These are phyloP conservation scores for Pangasianodon gigas DNA, from an alignment of 2,113 vertebrate species.

Conservation along the genomic window DNA sequence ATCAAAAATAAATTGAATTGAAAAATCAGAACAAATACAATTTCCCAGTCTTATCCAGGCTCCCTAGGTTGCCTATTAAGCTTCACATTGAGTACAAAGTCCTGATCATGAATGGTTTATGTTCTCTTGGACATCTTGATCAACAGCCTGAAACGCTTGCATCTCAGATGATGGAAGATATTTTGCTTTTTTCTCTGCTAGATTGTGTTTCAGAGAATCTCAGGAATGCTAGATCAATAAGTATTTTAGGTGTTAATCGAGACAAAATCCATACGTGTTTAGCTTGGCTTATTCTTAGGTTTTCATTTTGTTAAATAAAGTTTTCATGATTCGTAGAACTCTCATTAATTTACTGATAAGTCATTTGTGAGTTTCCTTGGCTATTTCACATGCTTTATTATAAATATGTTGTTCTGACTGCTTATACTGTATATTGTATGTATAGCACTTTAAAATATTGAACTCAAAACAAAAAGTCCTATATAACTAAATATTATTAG, in stretches of 20 bases:
- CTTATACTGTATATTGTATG: too few species aligned
- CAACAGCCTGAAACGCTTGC: neutral
- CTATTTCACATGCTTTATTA: too few species aligned
- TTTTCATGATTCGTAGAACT: too few species aligned
- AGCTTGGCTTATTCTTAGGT: too few species aligned
- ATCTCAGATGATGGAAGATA: neutral
- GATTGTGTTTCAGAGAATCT: neutral
- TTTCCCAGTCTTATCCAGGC: neutral
- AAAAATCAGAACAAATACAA: neutral
- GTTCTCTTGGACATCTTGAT: neutral
- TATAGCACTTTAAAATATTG: too few species aligned
- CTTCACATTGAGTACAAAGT: neutral
- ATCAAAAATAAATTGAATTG: neutral
- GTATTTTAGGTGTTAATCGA: neutral
- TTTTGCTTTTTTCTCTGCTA: neutral
- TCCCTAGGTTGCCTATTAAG: neutral
- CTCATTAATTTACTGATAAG: too few species aligned
- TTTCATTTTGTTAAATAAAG: too few species aligned
- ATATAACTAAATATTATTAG: neutral
- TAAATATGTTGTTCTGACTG: too few species aligned
- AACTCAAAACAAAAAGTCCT: neutral
- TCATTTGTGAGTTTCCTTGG: too few species aligned
- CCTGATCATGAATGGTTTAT: neutral
- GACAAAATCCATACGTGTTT: neutral
- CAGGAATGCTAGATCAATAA: neutral